Evolutionary conservation across 2,888 invertebrate genomes (phyloP), one percentile per base, ranked within the genome.

Genomic region (Plebejus anna): DNA sequence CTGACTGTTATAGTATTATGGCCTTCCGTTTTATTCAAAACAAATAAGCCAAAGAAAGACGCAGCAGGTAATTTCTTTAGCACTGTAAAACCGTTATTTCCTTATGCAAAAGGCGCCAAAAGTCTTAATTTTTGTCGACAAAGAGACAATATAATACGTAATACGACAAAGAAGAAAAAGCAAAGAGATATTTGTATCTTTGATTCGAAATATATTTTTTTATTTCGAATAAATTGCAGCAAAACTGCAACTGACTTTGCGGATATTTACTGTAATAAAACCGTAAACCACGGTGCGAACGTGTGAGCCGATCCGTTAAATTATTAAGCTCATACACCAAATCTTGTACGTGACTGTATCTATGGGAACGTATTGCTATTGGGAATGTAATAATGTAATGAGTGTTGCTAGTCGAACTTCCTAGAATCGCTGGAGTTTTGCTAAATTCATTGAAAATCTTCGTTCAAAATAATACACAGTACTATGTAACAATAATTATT

Each of bases 281-380:
- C 66, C 5, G 66, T 66, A 66, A 66, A 36, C 66, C 66, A 66
- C 32, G 32, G 47, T 72, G 72, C 11, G 47, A 72, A 72, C 72
- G 66, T 47, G 72, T 47, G 28, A 47, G 47, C 72, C 47, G 42
- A 72, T 72, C 72, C 72, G 72, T 72, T 72, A 72, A 72, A 72
- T 72, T 47, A 72, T 47, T 72, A 72, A 22, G 5, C 38, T 42
- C 72, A 47, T 72, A 47, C 42, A 72, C 13, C 72, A 71, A 71
- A 42, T 22, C 70, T 28, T 66, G 66, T 86, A 83, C 81, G 82
- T 81, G 83, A 82, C 83, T 72, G 22, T 42, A 28, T 73, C 73
- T 73, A 73, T 73, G 51, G 73, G 73, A 73, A 73, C 55, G 66
- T 4, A 32, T 13, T 36, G 32, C 66, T 66, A 66, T 66, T 36